Base-by-base conservation (phyloP, 2,888 invertebrate genomes). In the Torymus texanus region DNA sequence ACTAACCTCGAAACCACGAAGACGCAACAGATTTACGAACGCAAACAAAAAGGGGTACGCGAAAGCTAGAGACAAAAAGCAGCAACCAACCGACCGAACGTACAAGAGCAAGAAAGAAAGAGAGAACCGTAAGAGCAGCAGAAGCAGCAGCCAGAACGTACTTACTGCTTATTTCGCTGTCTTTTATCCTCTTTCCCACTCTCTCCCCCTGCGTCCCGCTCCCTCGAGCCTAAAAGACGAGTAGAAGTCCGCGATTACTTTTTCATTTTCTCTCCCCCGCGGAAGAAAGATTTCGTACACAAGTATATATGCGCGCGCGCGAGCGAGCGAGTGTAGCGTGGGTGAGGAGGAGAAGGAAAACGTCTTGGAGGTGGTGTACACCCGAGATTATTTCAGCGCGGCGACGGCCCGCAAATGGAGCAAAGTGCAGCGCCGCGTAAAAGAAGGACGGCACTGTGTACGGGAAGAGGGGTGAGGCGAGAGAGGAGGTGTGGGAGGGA, bases 241-340 rank as follows among this genome's bases (percentile, higher is more conserved):
- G 59, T 41, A 73, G 18, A 72, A 66, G 72, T 68, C 61, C 50
- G 11, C 74, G 74, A 78, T 78, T 74, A 78, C 73, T 78, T 74
- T 78, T 78, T 68, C 41, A 78, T 68, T 58, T 70, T 62, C 63
- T 78, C 62, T 14, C 21, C 50, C 62, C 12, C 29, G 59, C 10
- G 29, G 21, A 1, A 18, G 24, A 53, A 12, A 71, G 65, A 72
- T 78, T 71, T 59, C 18, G 58, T 74, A 70, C 56, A 56, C 58
- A 78, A 67, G 62, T 21, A 53, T 58, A 63, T 50, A 13, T 50
- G 66, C 41, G 41, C 10, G 41, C 29, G n/a, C 56, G 66, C 41
- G 41, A 1, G 41, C 29, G 55, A 1, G 24, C 21, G n/a, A 61
- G 21, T 0, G 21, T 13, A 11, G 13, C 21, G 21, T 21, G 21